phyloP scores from a whole-genome alignment of 2,797 vertebrate species.

The Tapirus indicus region DNA sequence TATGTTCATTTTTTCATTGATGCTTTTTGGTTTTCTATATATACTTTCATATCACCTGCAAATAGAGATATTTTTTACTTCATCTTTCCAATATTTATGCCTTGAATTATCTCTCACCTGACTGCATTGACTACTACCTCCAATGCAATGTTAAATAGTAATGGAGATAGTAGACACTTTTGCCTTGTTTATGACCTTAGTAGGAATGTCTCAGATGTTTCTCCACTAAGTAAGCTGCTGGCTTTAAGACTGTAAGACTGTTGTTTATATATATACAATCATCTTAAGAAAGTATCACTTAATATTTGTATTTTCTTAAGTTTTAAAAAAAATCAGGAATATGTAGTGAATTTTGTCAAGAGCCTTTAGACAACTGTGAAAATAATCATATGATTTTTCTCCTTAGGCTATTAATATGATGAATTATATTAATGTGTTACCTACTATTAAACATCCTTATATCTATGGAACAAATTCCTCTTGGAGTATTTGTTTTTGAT shows the following conservation, averaged over 20 bases:
- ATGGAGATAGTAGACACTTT: not conserved
- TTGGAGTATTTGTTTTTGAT: not conserved
- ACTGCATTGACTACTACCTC: not conserved
- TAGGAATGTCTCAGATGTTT: not conserved
- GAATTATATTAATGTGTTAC: not conserved
- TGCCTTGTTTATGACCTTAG: not conserved
- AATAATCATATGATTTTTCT: not conserved
- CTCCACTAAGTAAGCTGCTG: not conserved
- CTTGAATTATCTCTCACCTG: not conserved
- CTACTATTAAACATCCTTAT: not conserved
- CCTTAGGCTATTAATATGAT: not conserved
- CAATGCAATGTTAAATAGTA: not conserved
- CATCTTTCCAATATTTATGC: not conserved
- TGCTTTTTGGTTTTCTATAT: not conserved
- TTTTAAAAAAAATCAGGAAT: not conserved
- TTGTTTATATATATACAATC: not conserved
- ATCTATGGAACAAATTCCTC: not conserved
- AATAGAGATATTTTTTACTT: not conserved
- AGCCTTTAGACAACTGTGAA: not conserved
- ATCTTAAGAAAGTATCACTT: not conserved
- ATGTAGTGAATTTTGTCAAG: not conserved
- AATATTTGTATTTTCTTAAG: not conserved
- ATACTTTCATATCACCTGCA: not conserved
- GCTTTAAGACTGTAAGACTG: not conserved
- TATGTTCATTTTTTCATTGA: not conserved